phyloP scores from a whole-genome alignment of 2,113 vertebrate species.

The Bothrops jararaca region DNA sequence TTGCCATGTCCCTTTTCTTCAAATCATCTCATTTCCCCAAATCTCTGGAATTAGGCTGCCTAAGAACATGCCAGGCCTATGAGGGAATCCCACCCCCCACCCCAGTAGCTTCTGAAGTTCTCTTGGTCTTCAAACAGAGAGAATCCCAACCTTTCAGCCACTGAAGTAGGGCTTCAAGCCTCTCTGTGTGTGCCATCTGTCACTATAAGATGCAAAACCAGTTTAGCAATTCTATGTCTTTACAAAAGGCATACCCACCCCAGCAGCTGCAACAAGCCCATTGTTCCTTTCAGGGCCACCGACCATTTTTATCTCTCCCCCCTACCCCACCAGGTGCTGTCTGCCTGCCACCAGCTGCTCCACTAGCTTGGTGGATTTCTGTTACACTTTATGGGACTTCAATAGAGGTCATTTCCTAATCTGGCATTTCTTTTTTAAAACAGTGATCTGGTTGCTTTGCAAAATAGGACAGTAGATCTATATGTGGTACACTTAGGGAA shows the following conservation, averaged over 20 bases:
- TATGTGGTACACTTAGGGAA: neutral
- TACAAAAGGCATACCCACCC: neutral
- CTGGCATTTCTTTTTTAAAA: neutral
- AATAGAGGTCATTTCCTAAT: neutral
- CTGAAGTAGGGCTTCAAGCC: neutral
- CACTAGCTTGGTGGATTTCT: neutral
- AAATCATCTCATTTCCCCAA: neutral
- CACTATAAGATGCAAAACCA: neutral
- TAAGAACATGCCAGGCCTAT: neutral
- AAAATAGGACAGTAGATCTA: neutral
- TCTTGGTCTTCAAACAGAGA: neutral
- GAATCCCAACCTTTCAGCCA: neutral
- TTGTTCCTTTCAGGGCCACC: neutral
- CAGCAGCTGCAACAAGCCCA: conserved; percentile 14
- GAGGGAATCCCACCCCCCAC: neutral
- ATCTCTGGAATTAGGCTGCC: neutral
- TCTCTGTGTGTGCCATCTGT: neutral
- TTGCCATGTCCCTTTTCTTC: neutral
- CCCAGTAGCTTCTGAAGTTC: neutral
- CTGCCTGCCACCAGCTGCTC: conserved; percentile 6
- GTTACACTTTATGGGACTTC: fast-evolving
- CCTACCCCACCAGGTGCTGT: neutral
- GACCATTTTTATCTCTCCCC: neutral
- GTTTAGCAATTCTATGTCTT: neutral
- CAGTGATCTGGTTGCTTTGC: neutral